Evolutionary conservation across 1,140 invertebrate genomes (phyloP), one percentile per base, ranked within the genome.

Genomic region (Drosophila nikananu): DNA sequence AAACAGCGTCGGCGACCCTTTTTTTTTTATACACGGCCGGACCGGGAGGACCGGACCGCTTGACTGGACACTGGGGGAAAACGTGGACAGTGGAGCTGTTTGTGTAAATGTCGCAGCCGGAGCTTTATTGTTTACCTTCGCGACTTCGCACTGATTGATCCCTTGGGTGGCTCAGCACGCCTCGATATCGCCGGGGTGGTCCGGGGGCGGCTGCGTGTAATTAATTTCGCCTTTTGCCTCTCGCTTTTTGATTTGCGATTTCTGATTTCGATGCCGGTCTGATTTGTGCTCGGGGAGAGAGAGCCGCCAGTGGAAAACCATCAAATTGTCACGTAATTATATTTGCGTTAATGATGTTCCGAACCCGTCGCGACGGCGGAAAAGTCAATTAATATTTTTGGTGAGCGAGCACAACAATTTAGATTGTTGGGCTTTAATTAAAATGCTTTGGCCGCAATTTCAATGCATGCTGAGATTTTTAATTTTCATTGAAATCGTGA

Each of bases 241-340:
- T 68, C 59, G 44, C 58, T 70, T 77, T 57, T 73, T 52, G 52
- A 59, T 77, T 75, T 80, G 67, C 65, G 55, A 63, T 74, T 80
- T 87, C 39, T 63, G 54, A 55, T 55, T 55, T 55, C 19, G 19
- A 13, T 54, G 3, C 52, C 1, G 61, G 58, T 10, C 48, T 27
- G 78, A 76, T 74, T 79, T 75, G 75, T 64, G 57, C 68, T 37
- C 48, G 46, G 52, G 58, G 65, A 62, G 71, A 62, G 71, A 54
- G 54, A 25, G 21, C 15, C 15, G 46, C 32, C 27, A 17, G 30
- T 37, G 67, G 66, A 55, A 82, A 90, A 70, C 82, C 80, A 76
- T 77, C 82, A 86, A 90, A 90, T 90, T 90, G 86, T 90, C 86
- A 90, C 86, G 86, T 90, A 90, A 90, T 90, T 90, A 90, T 90